These are phyloP conservation scores for Podabrus alpinus DNA, from an alignment of 2,888 invertebrate genomes.

Conservation along the genomic window DNA sequence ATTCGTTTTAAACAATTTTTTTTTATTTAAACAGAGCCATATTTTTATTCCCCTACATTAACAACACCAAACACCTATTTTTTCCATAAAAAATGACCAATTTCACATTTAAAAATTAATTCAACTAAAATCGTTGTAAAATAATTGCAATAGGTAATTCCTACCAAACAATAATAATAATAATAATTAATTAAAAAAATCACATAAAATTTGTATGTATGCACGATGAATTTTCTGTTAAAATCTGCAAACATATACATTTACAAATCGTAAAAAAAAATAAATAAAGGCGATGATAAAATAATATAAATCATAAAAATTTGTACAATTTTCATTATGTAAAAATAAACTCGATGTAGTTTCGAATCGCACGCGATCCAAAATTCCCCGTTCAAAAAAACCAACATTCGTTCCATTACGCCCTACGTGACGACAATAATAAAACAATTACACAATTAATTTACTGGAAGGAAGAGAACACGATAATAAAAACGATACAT, in stretches of 20 bases:
- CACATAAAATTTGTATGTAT: constrained; percentile 13
- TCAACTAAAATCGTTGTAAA: constrained; percentile 8
- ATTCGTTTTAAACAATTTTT: constrained; percentile 20
- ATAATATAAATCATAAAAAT: not conserved
- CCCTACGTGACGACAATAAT: not conserved
- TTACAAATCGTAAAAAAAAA: constrained; percentile 11
- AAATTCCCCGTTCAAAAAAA: not conserved
- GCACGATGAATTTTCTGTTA: not conserved
- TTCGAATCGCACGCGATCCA: not conserved
- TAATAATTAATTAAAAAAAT: constrained; percentile 20
- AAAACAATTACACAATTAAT: not conserved
- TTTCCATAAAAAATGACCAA: constrained; percentile 37
- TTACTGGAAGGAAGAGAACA: not conserved
- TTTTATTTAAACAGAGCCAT: constrained; percentile 51
- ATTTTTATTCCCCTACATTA: constrained; percentile 45
- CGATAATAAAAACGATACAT: constrained; percentile 18
- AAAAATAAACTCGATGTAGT: not conserved
- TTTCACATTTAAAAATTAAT: constrained; percentile 22
- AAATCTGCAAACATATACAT: constrained; percentile 23
- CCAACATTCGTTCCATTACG: not conserved
- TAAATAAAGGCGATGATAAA: not conserved
- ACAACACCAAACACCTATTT: constrained; percentile 36
- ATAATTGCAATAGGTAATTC: constrained; percentile 10
- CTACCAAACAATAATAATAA: constrained; percentile 1
- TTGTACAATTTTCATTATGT: not conserved